phyloP scores from a whole-genome alignment of 2,797 vertebrate genomes.

The Myoxocephalus aenaeus region DNA sequence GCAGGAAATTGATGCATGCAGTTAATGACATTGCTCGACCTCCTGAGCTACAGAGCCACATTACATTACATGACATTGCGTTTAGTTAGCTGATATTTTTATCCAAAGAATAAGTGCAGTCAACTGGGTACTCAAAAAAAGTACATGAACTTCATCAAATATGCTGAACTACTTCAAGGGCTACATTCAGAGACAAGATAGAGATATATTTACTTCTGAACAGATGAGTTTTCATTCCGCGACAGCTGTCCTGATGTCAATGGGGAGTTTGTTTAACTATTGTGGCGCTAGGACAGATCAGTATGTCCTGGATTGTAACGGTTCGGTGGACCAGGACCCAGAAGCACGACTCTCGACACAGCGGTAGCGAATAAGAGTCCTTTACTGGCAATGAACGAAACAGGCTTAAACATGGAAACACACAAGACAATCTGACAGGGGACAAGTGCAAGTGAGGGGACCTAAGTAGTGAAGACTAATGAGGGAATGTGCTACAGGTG shows the following conservation, averaged over 20 bases:
- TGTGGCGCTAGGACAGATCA: not conserved
- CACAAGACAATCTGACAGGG: too few species aligned
- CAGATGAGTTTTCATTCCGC: not conserved
- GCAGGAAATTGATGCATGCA: not conserved
- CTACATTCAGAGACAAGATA: not conserved
- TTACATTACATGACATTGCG: not conserved
- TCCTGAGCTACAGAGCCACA: not conserved
- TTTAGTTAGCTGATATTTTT: not conserved
- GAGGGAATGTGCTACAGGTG: too few species aligned
- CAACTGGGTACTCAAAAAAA: not conserved
- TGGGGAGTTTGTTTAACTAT: not conserved
- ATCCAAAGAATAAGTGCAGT: not conserved
- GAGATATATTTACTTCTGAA: not conserved
- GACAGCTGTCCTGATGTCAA: not conserved
- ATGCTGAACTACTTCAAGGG: not conserved
- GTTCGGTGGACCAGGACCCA: too few species aligned
- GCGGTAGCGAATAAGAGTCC: too few species aligned
- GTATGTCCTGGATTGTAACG: not conserved
- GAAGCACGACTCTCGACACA: too few species aligned
- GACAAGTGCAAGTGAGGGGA: too few species aligned
- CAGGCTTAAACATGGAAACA: too few species aligned
- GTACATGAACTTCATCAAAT: not conserved
- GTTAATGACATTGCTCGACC: too few species aligned
- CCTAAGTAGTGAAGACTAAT: too few species aligned
- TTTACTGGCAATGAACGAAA: too few species aligned